These are phyloP conservation scores for Stegana nigrithorax DNA, from an alignment of 2,888 invertebrate genomes.

Conservation along the genomic window DNA sequence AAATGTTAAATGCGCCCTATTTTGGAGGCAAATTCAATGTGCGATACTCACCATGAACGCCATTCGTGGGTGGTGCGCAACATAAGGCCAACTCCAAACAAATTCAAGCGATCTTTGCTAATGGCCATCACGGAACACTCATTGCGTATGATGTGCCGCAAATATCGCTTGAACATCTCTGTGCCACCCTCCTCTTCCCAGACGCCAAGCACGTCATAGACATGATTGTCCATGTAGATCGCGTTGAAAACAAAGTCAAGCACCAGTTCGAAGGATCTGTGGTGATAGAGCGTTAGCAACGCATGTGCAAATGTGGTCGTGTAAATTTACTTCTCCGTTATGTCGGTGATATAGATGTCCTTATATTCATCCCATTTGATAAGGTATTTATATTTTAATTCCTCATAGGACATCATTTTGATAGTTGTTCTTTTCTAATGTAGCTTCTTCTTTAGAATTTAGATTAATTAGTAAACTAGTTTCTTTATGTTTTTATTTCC, in stretches of 20 bases:
- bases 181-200: conserved; percentile 32
- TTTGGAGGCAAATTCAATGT: background rate
- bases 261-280: conserved; percentile 2
- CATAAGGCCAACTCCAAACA: conserved; percentile 41
- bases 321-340: background rate
- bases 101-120: conserved; percentile 34
- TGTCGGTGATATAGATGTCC: background rate
- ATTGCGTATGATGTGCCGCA: conserved; percentile 40
- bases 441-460: too few species aligned
- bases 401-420: too few species aligned
- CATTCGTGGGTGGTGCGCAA: conserved; percentile 50
- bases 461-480: too few species aligned
- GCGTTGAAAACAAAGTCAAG: background rate
- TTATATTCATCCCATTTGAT: background rate
- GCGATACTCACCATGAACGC: conserved; percentile 46
- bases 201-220: background rate
- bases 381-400: too few species aligned
- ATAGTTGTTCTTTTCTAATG: too few species aligned
- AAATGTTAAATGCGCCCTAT: background rate
- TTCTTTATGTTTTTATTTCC: too few species aligned
- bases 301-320: background rate
- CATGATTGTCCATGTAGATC: background rate
- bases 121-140: conserved; percentile 51
- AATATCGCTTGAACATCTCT: conserved; percentile 33
- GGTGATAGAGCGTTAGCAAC: background rate